Percentiles rank a stretch among this genome's conserved stretches.
Conservation (phyloP, 2,888 invertebrate genomes). For the Entomobrya proxima region DNA sequence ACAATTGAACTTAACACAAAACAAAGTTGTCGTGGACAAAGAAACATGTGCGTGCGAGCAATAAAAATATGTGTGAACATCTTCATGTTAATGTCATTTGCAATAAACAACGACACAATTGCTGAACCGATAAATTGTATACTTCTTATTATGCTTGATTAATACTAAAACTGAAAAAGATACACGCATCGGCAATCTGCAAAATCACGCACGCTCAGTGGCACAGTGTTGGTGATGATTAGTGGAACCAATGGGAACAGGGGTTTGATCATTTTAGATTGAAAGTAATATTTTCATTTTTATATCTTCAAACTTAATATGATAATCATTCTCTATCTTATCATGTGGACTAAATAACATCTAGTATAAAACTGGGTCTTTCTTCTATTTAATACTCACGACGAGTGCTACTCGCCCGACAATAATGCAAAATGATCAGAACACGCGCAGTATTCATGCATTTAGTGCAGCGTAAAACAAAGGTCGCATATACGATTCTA, state of each 20-base stretch:
- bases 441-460: background rate
- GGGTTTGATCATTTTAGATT: too few relatives aligned
- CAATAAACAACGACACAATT: background rate
- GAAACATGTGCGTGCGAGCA: conserved; percentile 2
- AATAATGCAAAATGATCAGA: background rate
- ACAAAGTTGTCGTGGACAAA: conserved; percentile 1
- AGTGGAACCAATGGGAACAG: too few relatives aligned
- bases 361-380: background rate
- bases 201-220: too few relatives aligned
- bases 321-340: conserved; percentile 2
- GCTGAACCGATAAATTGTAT: background rate
- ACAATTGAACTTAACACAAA: background rate
- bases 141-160: background rate
- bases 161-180: background rate
- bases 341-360: conserved; percentile 9
- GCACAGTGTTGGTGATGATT: too few relatives aligned
- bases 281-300: conserved; percentile 7
- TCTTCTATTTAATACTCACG: background rate
- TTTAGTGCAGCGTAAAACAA: background rate
- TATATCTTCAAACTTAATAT: background rate
- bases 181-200: too few relatives aligned
- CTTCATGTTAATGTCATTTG: background rate
- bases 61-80: background rate
- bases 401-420: background rate
- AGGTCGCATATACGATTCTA: background rate